Evolutionary conservation across 1,140 invertebrate species (phyloP).

Genomic region (Teleopsis dalmanni): DNA sequence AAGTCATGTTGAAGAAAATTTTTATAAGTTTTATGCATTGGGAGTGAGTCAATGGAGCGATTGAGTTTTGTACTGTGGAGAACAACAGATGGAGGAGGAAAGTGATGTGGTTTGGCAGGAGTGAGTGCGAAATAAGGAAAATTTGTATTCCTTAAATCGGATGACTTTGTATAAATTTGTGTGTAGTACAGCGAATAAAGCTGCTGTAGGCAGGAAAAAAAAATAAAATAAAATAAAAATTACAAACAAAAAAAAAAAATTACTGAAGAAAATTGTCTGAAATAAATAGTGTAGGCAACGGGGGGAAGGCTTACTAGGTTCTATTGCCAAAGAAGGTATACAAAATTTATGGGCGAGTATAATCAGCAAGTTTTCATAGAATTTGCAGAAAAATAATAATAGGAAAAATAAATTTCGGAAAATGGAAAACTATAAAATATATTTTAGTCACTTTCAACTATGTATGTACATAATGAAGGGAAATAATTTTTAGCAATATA

Average conservation of each 20-base stretch:
- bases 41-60: too few species aligned
- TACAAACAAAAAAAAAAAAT: background rate
- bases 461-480: conserved; percentile 29
- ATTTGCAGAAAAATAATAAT: conserved; percentile 44
- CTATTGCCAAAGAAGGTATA: too few species aligned
- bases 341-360: too few species aligned
- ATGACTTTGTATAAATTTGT: conserved; percentile 45
- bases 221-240: background rate
- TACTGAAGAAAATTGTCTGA: background rate
- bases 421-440: conserved; percentile 22
- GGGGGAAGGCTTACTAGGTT: too few species aligned
- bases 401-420: conserved; percentile 13
- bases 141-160: conserved; percentile 43
- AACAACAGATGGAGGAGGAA: too few species aligned
- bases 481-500: conserved; percentile 22
- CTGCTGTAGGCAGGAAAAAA: background rate
- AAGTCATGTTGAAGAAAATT: conserved; percentile 45
- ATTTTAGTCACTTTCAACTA: too few species aligned
- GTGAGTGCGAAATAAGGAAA: conserved; percentile 14
- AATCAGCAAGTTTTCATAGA: conserved; percentile 45
- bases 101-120: conserved; percentile 1
- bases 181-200: background rate
- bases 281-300: background rate
- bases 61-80: too few species aligned
- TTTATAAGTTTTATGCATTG: conserved; percentile 46